Percentiles rank a stretch among this genome's conserved stretches.
phyloP scores from a whole-genome alignment of 2,113 vertebrate species.

The Dipodomys stephensi region DNA sequence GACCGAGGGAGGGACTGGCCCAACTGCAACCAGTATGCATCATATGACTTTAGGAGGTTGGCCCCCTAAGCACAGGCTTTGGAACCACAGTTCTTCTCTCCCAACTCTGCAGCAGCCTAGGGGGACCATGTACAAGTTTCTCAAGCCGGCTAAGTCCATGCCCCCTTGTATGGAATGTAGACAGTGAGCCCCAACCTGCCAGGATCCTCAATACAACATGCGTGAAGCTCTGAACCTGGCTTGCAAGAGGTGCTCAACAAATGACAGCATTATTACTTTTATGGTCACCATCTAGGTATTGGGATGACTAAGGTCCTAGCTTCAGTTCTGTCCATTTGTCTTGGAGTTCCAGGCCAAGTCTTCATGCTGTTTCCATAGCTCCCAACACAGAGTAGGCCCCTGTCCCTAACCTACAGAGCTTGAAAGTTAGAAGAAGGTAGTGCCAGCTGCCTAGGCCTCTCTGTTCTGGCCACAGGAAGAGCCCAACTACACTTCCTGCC shows the following conservation, averaged over 20 bases:
- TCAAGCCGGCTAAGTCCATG: not conserved
- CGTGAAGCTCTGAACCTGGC: not conserved
- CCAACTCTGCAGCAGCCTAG: not conserved
- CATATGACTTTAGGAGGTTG: not conserved
- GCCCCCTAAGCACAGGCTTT: not conserved
- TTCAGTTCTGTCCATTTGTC: not conserved
- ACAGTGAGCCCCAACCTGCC: not conserved
- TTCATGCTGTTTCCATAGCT: not conserved
- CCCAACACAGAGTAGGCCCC: not conserved
- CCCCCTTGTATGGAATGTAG: not conserved
- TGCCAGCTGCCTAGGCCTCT: not conserved
- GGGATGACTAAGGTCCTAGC: not conserved
- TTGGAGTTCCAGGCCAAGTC: not conserved
- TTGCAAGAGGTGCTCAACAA: not conserved
- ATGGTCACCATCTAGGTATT: not conserved
- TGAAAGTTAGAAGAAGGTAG: not conserved
- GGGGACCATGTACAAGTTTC: not conserved
- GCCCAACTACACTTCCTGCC: not conserved
- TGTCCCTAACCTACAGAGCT: not conserved
- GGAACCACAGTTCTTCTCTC: not conserved
- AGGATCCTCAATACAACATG: not conserved
- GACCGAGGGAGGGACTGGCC: not conserved
- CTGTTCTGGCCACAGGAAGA: conserved; percentile 32
- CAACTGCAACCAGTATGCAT: not conserved
- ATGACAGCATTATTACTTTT: conserved; percentile 21